Conservation (phyloP, 2,888 invertebrate species). For the Plusia festucae region DNA sequence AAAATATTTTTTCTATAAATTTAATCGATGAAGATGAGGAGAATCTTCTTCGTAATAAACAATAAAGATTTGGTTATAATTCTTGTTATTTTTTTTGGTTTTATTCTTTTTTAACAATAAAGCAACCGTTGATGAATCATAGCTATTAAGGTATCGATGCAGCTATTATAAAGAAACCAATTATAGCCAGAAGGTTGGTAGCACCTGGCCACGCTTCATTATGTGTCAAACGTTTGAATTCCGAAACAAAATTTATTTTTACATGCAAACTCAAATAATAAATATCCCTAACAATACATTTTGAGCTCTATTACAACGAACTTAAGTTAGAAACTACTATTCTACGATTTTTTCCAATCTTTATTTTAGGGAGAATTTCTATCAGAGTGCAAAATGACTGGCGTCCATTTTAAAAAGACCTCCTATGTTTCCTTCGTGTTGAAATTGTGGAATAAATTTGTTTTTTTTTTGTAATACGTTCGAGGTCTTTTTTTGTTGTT, state of each 20-base stretch:
- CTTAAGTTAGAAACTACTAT: conserved; percentile 48
- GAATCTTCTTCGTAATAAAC: too few relatives aligned
- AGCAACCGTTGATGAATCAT: not conserved
- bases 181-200: conserved; percentile 43
- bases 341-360: conserved; percentile 30
- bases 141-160: not conserved
- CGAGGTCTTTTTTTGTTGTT: conserved; percentile 61
- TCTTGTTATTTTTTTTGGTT: too few relatives aligned
- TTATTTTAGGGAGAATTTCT: conserved; percentile 55
- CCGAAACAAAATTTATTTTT: conserved; percentile 60
- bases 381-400: conserved; percentile 45
- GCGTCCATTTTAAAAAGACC: conserved; percentile 52
- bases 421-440: conserved; percentile 20
- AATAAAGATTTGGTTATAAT: too few relatives aligned
- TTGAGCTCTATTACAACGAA: conserved; percentile 43
- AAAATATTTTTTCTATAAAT: too few relatives aligned
- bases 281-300: conserved; percentile 34
- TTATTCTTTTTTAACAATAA: too few relatives aligned
- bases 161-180: conserved; percentile 21
- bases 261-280: conserved; percentile 49
- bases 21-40: too few relatives aligned
- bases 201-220: conserved; percentile 67
- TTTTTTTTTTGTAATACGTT: conserved; percentile 57
- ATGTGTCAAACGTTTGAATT: conserved; percentile 65
- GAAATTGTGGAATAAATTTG: conserved; percentile 34